Percentiles rank a stretch among this genome's conserved stretches.
These are phyloP conservation scores for Corythoichthys intestinalis DNA, from an alignment of 2,113 vertebrate genomes.

Conservation along the genomic window DNA sequence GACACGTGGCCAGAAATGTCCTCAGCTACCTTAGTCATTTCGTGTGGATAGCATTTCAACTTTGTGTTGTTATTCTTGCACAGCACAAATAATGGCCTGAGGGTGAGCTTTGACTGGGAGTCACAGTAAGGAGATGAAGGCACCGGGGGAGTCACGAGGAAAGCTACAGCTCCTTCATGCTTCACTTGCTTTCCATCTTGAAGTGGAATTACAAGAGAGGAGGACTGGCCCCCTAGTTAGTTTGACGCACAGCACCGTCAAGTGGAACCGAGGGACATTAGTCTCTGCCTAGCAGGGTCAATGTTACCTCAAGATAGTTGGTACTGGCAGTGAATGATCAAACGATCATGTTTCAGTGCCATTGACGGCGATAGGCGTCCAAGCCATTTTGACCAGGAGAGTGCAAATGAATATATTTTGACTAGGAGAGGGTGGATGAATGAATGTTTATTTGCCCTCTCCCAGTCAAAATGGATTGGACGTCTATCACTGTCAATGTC, in stretches of 20 bases:
- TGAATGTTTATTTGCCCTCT: too few relatives aligned
- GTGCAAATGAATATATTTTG: too few relatives aligned
- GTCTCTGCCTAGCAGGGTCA: neutral
- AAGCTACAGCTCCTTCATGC: slow-evolving; percentile 2
- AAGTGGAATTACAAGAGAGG: neutral
- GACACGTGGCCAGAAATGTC: neutral
- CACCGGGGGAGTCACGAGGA: neutral
- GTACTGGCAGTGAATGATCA: neutral
- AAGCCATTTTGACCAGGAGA: too few relatives aligned
- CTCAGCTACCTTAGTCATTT: neutral
- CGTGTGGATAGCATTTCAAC: neutral
- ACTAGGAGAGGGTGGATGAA: too few relatives aligned
- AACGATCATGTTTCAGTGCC: neutral
- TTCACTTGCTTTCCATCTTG: slow-evolving; percentile 9
- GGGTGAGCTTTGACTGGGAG: neutral
- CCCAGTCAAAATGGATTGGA: too few relatives aligned
- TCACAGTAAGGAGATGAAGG: neutral
- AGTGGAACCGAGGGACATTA: neutral
- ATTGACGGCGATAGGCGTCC: too few relatives aligned
- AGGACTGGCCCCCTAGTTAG: neutral
- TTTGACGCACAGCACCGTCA: neutral
- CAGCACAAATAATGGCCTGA: neutral
- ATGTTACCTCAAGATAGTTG: neutral
- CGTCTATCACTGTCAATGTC: too few relatives aligned
- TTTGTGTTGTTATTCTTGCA: slow-evolving; percentile 4